phyloP scores from a whole-genome alignment of 2,113 vertebrate genomes.

The Tonatia bakeri region DNA sequence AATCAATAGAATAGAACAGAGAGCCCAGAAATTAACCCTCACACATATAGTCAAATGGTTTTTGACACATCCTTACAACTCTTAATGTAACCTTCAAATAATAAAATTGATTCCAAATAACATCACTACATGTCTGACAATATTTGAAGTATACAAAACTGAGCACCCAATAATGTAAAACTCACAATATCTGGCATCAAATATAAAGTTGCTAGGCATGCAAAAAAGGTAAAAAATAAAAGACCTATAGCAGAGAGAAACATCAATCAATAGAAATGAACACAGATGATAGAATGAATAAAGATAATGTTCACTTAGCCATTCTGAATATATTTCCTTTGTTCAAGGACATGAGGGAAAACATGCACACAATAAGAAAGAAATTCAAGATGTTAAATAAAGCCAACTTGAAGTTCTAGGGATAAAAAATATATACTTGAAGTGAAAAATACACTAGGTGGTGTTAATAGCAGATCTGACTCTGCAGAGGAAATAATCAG shows the following conservation, averaged over 20 bases:
- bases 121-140: not conserved
- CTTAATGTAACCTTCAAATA: not conserved
- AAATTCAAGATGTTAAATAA: not conserved
- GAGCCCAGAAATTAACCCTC: not conserved
- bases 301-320: not conserved
- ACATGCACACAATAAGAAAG: not conserved
- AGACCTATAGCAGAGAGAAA: not conserved
- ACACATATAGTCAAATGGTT: not conserved
- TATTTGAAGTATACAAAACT: not conserved
- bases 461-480: not conserved
- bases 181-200: not conserved
- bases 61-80: not conserved
- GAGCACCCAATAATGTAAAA: not conserved
- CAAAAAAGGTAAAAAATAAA: not conserved
- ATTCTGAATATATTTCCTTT: not conserved
- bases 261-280: not conserved
- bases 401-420: not conserved
- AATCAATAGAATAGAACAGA: too few species aligned
- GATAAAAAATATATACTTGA: not conserved
- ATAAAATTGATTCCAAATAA: slow-evolving; percentile 2
- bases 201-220: not conserved
- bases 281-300: not conserved
- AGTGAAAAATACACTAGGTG: not conserved
- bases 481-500: not conserved
- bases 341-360: not conserved